These are phyloP conservation scores for Hydropsyche betteni DNA, from an alignment of 2,888 invertebrate species.

Conservation along the genomic window DNA sequence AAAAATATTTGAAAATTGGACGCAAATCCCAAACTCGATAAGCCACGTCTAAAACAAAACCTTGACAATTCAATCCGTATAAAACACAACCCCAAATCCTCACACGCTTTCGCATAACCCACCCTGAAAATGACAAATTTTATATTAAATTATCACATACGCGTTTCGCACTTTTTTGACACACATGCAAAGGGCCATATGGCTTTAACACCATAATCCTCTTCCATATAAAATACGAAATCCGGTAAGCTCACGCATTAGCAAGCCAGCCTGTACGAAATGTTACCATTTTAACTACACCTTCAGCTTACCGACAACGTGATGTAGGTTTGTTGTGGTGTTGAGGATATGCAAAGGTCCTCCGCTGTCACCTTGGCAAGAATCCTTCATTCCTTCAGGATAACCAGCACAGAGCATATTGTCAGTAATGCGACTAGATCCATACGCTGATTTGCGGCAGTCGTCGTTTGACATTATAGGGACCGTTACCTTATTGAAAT, in stretches of 20 bases:
- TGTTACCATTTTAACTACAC: too few species aligned
- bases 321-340: conserved; percentile 61
- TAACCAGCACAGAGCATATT: conserved; percentile 86
- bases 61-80: too few species aligned
- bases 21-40: too few species aligned
- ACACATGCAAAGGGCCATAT: background rate
- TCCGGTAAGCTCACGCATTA: background rate
- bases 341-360: conserved; percentile 76
- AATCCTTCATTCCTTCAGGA: conserved; percentile 76
- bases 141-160: too few species aligned
- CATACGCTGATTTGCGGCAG: conserved; percentile 75
- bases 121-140: too few species aligned
- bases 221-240: background rate
- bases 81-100: too few species aligned
- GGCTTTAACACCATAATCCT: background rate
- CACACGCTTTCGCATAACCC: too few species aligned
- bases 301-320: conserved; percentile 67
- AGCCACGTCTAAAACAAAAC: too few species aligned
- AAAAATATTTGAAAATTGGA: too few species aligned
- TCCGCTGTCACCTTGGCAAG: conserved; percentile 85
- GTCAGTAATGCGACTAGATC: conserved; percentile 72
- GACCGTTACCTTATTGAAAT: conserved; percentile 59
- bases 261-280: background rate
- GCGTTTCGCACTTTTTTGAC: background rate
- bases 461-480: conserved; percentile 66